phyloP scores from a whole-genome alignment of 2,888 invertebrate genomes.

The Oscheius sp. region DNA sequence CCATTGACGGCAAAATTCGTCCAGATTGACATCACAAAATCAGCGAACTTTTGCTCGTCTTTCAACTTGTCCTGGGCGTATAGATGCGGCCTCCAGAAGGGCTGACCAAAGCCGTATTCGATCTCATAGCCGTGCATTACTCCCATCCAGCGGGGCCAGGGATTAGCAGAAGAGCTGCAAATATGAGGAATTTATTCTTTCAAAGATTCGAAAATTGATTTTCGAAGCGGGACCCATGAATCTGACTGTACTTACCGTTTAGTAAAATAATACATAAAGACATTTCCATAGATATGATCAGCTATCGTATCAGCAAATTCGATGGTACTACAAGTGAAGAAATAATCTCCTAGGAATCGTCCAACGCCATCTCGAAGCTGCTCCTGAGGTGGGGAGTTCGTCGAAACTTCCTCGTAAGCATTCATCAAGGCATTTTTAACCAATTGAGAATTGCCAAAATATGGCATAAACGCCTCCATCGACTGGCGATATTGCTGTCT shows the following conservation, averaged over 20 bases:
- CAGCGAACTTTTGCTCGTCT: conserved; percentile 76
- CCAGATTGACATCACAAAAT: conserved; percentile 90
- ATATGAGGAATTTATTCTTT: neutral
- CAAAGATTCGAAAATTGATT: neutral
- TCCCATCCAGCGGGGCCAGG: conserved; percentile 99
- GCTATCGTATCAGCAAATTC: conserved; percentile 67
- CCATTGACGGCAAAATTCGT: conserved; percentile 91
- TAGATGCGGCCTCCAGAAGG: conserved; percentile 85
- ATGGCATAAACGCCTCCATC: conserved; percentile 66
- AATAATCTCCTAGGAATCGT: conserved; percentile 86
- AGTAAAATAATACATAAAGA: conserved; percentile 70
- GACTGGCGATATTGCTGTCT: conserved; percentile 61
- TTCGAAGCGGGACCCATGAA: no score
- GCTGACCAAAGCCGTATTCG: conserved; percentile 95
- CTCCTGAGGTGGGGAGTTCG: conserved; percentile 40
- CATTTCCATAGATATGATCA: conserved; percentile 61
- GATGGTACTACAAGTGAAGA: conserved; percentile 87
- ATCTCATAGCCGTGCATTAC: conserved; percentile 98
- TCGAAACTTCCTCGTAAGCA: conserved; percentile 61
- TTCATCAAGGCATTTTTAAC: conserved; percentile 67
- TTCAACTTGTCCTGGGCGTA: conserved; percentile 78
- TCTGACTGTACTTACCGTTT: conserved; percentile 59
- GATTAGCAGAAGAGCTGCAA: conserved; percentile 76
- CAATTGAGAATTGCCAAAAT: conserved; percentile 64
- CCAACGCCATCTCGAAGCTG: conserved; percentile 64